phyloP scores from a whole-genome alignment of 2,888 invertebrate species.

The Argyra leucocephala region DNA sequence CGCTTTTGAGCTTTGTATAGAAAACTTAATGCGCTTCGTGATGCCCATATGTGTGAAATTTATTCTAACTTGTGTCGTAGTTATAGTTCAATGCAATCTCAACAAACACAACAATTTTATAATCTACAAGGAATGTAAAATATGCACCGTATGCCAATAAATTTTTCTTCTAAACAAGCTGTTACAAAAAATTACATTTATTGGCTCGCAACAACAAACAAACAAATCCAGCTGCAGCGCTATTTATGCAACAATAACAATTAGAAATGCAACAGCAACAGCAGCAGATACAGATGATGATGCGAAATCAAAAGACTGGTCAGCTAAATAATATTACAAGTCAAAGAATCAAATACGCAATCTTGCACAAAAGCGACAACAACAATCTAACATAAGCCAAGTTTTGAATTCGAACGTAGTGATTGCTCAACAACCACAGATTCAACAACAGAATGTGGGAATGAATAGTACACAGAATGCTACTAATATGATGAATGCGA shows the following conservation, averaged over 20 bases:
- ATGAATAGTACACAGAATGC: conserved; percentile 29
- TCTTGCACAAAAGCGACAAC: conserved; percentile 18
- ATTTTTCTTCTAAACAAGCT: conserved; percentile 61
- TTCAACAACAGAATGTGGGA: conserved; percentile 15
- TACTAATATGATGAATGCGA: conserved; percentile 32
- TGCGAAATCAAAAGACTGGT: conserved; percentile 43
- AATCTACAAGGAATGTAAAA: conserved; percentile 40
- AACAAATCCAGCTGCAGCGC: conserved; percentile 31
- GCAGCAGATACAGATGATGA: conserved; percentile 33
- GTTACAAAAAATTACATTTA: conserved; percentile 58
- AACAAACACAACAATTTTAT: conserved; percentile 33
- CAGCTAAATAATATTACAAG: conserved; percentile 45
- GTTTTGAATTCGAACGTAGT: conserved; percentile 26
- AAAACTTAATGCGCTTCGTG: too few species aligned
- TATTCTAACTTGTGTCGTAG: too few species aligned
- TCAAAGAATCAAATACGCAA: conserved; percentile 37
- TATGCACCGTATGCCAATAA: conserved; percentile 33
- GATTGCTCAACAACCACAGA: conserved; percentile 26
- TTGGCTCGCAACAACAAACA: conserved; percentile 42
- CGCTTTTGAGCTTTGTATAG: too few species aligned
- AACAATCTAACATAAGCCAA: conserved; percentile 39
- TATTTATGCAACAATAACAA: conserved; percentile 34
- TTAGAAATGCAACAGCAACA: conserved; percentile 34
- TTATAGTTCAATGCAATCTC: conserved; percentile 36
- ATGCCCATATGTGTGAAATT: too few species aligned